Evolutionary conservation across 1,140 invertebrate species (phyloP), one percentile per base, ranked within the genome.

Genomic region (Anagrus nilaparvatae): DNA sequence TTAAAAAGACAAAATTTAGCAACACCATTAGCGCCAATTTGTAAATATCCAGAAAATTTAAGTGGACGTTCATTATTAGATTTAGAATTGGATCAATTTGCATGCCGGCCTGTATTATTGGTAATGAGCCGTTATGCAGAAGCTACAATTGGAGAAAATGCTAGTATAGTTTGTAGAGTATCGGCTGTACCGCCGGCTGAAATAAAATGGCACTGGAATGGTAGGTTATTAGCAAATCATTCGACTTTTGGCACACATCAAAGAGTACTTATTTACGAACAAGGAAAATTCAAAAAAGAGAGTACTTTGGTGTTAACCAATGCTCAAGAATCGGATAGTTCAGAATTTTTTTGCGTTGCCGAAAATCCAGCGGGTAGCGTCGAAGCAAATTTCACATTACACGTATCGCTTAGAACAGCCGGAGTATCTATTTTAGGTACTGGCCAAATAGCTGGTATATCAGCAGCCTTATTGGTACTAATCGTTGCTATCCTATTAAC

Each of bases 311-410:
- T 92, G 19, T 73, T 96, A 36, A 87, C 84, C 19, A 87, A 90
- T 57, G 84, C 87, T 10, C 84, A 86, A 56, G 84, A 90, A 57
- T 77, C 83, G 5, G 90, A 96, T 59, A 82, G 84, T 19, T 86
- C 81, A 19, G 85, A 89, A 51, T 95, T 95, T 67, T 83, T 83
- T 53, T 96, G 92, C 61, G 78, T 89, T 1, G 89, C 88, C 12
- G 84, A 90, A 56, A 97, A 97, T 63, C 76, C 82, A 39, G 90
- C 87, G 8, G 94, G 93, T 3, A 86, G 80, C 55, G 84, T 87
- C n/a, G 84, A 90, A 67, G 83, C 86, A 1, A 93, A 93, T 59
- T 91, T 90, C 54, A 92, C 88, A 6, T 68, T 93, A 9, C 80
- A 86, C 54, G 82, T 93, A 23, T 79, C 79, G 20, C 72, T 85